A percentile compares a stretch with the other conserved stretches of the same genome.
Conservation (phyloP, 2,113 vertebrate species). For the Daubentonia madagascariensis region DNA sequence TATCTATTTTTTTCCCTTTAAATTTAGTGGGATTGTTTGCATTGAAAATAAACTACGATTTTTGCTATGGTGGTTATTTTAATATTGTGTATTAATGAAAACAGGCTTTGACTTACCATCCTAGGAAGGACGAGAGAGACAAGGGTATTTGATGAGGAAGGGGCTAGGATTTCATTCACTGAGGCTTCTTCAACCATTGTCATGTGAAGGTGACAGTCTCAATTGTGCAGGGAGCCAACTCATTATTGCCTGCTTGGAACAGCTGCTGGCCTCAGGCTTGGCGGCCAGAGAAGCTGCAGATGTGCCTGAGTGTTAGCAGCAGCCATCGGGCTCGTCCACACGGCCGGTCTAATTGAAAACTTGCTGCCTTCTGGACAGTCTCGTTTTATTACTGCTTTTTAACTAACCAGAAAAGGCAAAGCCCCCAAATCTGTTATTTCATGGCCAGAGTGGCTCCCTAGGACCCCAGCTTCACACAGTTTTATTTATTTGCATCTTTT, state of each 20-base stretch:
- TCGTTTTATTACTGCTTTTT: neutral
- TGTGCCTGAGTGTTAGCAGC: neutral
- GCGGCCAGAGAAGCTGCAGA: slow-evolving; percentile 23
- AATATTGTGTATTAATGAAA: neutral
- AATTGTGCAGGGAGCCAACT: slow-evolving; percentile 22
- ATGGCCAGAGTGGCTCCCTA: neutral
- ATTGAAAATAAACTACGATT: neutral
- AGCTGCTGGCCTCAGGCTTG: neutral
- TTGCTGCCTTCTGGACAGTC: neutral
- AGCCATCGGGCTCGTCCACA: fast-evolving
- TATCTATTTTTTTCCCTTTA: neutral
- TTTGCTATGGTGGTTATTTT: neutral
- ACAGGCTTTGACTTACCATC: neutral
- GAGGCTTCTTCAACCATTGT: neutral
- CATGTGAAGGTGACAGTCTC: slow-evolving; percentile 58
- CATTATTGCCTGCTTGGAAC: neutral
- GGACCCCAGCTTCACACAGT: neutral
- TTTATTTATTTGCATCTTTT: slow-evolving; percentile 31
- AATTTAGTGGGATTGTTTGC: neutral
- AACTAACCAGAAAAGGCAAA: neutral
- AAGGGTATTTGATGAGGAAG: neutral
- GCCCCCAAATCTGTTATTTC: neutral
- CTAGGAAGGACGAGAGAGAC: neutral
- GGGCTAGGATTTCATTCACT: slow-evolving; percentile 33
- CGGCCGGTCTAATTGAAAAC: neutral